Base-by-base conservation (phyloP, 1,140 invertebrate genomes). In the Pinna nobilis region DNA sequence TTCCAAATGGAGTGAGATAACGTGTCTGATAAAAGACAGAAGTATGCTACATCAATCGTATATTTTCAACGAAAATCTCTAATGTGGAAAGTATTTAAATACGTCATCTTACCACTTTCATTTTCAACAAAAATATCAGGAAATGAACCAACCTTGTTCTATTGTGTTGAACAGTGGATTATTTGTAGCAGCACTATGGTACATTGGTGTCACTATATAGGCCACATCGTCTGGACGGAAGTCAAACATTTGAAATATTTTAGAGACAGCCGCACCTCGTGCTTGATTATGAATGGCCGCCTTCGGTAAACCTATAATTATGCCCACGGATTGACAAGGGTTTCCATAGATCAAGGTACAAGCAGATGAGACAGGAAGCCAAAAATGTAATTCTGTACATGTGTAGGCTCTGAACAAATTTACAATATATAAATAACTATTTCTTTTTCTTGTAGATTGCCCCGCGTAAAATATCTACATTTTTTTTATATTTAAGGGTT, bases 171-270 rank as follows among this genome's bases (percentile, higher is more conserved):
- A 79, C 1, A 82, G 63, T 32, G 80, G 74, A 5, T 82, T 39
- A 3, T 66, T 55, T 15, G 74, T 76, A 4, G 76, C 82, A 11
- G 78, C 65, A 41, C 78, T 81, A 63, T 86, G 84, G 69, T 83
- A 85, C 33, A 86, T 74, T n/a, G 84, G 84, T n/a, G 84, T 67
- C 18, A 66, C 51, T 28, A 76, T 72, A 44, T 85, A 86, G 0
- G 78, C 18, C 2, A 79, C 55, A 51, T 86, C 84, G 15, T 76
- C 50, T 15, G 71, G 50, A 20, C 39, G 63, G 15, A 79, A 65
- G 9, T 68, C 60, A 37, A 80, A 71, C 4, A 25, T 25, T 1
- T 35, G 49, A 71, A 72, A 69, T 1, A 32, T 33, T 28, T 20
- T 35, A 0, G 73, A 67, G 9, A 75, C 18, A 6, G 37, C 50